phyloP scores from a whole-genome alignment of 2,113 vertebrate genomes.

The Argyrosomus japonicus region DNA sequence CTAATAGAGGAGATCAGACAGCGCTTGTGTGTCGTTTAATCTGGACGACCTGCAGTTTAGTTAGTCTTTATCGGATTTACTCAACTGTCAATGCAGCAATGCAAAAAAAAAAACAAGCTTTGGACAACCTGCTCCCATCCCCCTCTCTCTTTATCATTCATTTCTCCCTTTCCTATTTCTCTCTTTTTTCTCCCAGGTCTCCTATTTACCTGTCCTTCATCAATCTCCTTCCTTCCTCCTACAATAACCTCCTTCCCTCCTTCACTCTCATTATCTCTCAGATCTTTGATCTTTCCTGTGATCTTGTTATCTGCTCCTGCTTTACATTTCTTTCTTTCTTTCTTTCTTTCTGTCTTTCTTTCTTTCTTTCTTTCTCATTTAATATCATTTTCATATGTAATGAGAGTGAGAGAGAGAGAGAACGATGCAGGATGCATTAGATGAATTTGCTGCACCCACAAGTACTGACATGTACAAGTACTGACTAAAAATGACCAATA shows the following conservation, averaged over 20 bases:
- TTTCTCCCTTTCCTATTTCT: neutral
- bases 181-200: neutral
- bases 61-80: too few species aligned
- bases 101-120: too few species aligned
- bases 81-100: too few species aligned
- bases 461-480: too few species aligned
- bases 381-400: neutral
- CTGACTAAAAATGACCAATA: too few species aligned
- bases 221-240: neutral
- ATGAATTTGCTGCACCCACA: neutral
- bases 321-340: conserved; percentile 2
- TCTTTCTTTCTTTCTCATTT: neutral
- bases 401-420: too few species aligned
- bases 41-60: too few species aligned
- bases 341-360: neutral
- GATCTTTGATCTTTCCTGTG: neutral
- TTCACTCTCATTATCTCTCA: conserved; percentile 2
- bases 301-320: neutral
- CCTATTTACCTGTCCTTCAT: neutral
- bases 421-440: neutral
- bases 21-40: too few species aligned
- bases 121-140: neutral
- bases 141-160: neutral
- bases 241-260: neutral
- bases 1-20: too few species aligned